A percentile compares a stretch with the other conserved stretches of the same genome.
These are phyloP conservation scores for Mormyrus proboscirostris DNA, from an alignment of 2,797 vertebrate genomes.

Conservation along the genomic window DNA sequence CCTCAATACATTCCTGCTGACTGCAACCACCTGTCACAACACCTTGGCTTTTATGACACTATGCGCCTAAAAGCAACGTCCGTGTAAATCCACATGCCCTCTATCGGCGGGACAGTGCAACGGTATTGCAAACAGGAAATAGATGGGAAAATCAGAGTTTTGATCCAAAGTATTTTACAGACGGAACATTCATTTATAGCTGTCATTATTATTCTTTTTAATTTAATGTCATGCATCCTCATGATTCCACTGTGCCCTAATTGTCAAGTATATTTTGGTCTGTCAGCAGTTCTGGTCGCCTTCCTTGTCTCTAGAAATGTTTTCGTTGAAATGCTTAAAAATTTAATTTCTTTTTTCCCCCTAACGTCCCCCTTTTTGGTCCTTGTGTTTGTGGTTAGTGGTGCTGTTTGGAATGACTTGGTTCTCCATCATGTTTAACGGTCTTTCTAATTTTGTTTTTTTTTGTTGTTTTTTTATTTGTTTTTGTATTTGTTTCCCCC, in stretches of 20 bases:
- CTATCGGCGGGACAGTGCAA: not conserved
- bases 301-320: constrained; percentile 16
- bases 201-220: not conserved
- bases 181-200: not conserved
- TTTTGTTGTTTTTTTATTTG: constrained; percentile 79
- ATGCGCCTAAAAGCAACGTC: not conserved
- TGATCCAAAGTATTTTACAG: not conserved
- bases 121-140: not conserved
- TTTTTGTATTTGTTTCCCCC: constrained; percentile 61
- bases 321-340: constrained; percentile 10
- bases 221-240: constrained; percentile 10
- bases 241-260: constrained; percentile 18
- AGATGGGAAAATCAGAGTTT: not conserved
- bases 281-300: constrained; percentile 14
- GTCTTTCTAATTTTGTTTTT: constrained; percentile 73
- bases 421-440: constrained; percentile 23
- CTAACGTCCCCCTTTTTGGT: constrained; percentile 20
- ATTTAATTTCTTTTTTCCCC: not conserved
- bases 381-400: constrained; percentile 21
- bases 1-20: not conserved
- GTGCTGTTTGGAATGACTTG: constrained; percentile 24
- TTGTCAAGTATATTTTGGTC: constrained; percentile 17
- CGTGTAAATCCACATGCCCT: not conserved
- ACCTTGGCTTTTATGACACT: not conserved
- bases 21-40: not conserved